Conservation (phyloP, 2,797 vertebrate species). For the Euphonia xanthogaster region DNA sequence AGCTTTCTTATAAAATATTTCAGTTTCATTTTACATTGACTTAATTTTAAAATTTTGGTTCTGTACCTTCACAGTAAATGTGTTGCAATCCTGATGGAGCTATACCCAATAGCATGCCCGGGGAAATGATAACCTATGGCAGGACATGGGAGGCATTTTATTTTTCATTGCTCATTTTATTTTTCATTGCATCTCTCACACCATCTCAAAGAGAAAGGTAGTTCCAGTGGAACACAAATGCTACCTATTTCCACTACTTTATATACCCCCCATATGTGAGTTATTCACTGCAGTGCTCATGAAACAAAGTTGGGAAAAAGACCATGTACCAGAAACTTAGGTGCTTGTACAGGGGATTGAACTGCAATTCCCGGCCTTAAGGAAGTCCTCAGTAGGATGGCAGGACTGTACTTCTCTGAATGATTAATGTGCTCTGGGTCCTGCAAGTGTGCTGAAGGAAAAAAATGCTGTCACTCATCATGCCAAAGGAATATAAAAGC, state of each 20-base stretch:
- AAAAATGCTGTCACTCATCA: neutral
- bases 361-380: neutral
- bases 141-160: neutral
- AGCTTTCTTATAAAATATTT: neutral
- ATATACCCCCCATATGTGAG: fast-evolving
- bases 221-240: fast-evolving
- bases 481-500: neutral
- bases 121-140: neutral
- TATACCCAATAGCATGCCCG: fast-evolving
- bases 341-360: neutral
- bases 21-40: neutral
- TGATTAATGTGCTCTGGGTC: neutral
- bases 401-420: neutral
- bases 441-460: neutral
- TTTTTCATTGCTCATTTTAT: neutral
- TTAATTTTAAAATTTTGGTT: neutral
- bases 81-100: neutral
- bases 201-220: neutral
- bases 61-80: neutral
- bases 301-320: neutral
- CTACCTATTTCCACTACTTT: neutral
- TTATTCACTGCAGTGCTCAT: neutral
- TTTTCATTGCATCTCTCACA: neutral
- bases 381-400: neutral
- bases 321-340: neutral